Base-by-base conservation (phyloP, 2,797 vertebrate species). In the Gymnoscopelus braueri region DNA sequence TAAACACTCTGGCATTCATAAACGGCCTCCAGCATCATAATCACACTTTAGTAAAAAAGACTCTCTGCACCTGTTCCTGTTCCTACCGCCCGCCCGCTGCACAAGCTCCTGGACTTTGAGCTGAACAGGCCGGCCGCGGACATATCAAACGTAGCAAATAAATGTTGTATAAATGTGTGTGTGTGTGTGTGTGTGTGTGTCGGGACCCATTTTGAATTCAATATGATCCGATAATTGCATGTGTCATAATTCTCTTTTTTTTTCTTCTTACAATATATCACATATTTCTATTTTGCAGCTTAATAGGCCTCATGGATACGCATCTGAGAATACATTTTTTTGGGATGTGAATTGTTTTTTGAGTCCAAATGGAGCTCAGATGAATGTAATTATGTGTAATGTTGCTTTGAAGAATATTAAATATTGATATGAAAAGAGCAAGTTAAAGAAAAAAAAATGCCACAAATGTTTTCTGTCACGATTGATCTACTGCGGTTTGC, bases 1-100 rank as follows among this genome's bases (percentile, higher is more conserved):
- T n/a, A 19, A 19, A 87, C 79, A 82, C 75, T 57, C 69, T 73
- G 71, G 83, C 79, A 84, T 90, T 89, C 85, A 84, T 85, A 79
- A 78, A 81, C 52, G 71, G 19, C 19, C 78, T 71, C 60, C 83
- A 73, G 83, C 80, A 89, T 89, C 74, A 72, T 79, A 81, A 88
- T 82, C 80, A 87, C 79, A 79, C 72, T 19, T 19, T 19, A 19
- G 19, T 19, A 19, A 19, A 19, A 19, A 59, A 71, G 65, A 71
- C 71, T 19, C 51, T 13, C 4, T 26, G 8, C 19, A n/a, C 14
- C 52, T 53, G 49, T 53, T 53, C 7, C 19, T 19, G 19, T 19
- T 19, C 19, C 19, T n/a, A 19, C 19, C 19, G 19, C 19, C 19
- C 19, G 19, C 19, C 1, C 19, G 19, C 19, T 19, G 19, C n/a